Evolutionary conservation across 2,888 invertebrate genomes (phyloP).

Genomic region (Dasysyrphus tricinctus): DNA sequence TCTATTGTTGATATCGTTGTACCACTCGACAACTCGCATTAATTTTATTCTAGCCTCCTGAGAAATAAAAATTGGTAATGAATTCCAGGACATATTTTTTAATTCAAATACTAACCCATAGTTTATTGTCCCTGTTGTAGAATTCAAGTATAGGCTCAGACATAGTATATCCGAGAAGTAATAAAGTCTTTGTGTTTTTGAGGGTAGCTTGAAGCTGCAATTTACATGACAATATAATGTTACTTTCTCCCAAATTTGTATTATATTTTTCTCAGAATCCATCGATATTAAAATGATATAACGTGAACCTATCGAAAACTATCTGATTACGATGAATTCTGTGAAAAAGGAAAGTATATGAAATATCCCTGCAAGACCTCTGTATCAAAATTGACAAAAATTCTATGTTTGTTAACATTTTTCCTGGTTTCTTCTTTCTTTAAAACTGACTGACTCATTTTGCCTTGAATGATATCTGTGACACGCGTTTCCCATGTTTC

Average conservation of each 20-base stretch:
- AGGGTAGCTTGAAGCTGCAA: conserved; percentile 88
- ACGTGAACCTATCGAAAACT: too few species aligned
- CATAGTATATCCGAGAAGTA: conserved; percentile 87
- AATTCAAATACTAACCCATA: conserved; percentile 84
- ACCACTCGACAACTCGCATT: conserved; percentile 89
- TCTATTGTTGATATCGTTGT: conserved; percentile 91
- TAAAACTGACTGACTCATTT: conserved; percentile 87
- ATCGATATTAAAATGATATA: neutral
- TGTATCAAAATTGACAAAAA: conserved; percentile 87
- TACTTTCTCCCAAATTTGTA: neutral
- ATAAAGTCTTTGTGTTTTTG: conserved; percentile 92
- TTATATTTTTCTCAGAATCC: neutral
- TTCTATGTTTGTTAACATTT: conserved; percentile 77
- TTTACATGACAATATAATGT: neutral
- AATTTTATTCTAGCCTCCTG: conserved; percentile 85
- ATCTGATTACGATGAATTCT: neutral
- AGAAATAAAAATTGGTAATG: conserved; percentile 33
- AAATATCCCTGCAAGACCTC: conserved; percentile 55
- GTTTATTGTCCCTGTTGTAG: conserved; percentile 88
- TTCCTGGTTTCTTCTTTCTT: conserved; percentile 79
- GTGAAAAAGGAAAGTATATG: neutral
- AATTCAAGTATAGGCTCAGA: conserved; percentile 87
- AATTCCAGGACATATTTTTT: neutral
- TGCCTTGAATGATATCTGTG: conserved; percentile 86
- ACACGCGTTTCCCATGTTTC: conserved; percentile 88